Percentiles rank a stretch among this genome's conserved stretches.
Conservation (phyloP, 2,113 vertebrate genomes). For the Myodes glareolus region DNA sequence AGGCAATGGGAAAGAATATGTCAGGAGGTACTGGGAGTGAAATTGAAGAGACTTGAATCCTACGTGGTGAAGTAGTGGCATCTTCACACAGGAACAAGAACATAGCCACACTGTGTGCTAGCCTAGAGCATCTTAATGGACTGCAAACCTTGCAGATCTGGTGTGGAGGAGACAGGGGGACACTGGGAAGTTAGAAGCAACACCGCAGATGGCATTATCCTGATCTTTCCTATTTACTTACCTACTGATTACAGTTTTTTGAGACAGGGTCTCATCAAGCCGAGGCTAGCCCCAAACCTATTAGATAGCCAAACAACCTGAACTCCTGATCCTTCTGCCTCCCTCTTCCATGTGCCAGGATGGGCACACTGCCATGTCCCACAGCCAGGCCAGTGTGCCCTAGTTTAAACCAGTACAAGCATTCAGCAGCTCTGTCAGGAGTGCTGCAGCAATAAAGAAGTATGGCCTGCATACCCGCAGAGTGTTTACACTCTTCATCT, state of each 20-base stretch:
- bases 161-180: background rate
- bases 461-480: accelerated
- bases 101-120: too few species aligned
- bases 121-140: background rate
- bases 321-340: background rate
- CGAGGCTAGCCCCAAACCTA: background rate
- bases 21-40: background rate
- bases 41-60: background rate
- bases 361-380: background rate
- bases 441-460: accelerated
- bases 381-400: background rate
- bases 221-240: too few species aligned
- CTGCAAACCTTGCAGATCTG: background rate
- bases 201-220: background rate
- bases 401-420: background rate
- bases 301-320: background rate
- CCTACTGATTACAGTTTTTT: background rate
- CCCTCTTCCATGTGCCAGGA: background rate
- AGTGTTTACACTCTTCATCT: background rate
- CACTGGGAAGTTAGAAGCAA: background rate
- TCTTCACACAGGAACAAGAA: background rate
- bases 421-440: background rate
- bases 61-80: accelerated
- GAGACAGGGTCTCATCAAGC: background rate
- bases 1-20: background rate